Base-by-base conservation (phyloP, 2,888 invertebrate species). In the Ormia ochracea region DNA sequence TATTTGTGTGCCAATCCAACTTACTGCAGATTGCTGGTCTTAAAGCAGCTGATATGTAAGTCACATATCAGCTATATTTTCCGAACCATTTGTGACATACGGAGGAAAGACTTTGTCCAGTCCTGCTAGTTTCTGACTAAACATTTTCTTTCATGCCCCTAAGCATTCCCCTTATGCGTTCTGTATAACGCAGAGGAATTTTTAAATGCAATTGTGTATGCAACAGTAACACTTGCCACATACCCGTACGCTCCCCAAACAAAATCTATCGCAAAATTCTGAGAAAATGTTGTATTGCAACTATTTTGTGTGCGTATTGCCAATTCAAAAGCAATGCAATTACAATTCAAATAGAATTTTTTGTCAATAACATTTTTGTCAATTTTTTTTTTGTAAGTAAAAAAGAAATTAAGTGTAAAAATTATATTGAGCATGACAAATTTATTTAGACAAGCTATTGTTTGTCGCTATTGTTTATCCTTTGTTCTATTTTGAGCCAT, bases 361-460 rank as follows among this genome's bases (percentile, higher is more conserved):
- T 68, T 75, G 54, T 63, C 7, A 1, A 38, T 6, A 33, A 65
- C 23, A 19, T 28, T 41, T n/a, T n/a, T n/a, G n/a, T n/a, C n/a
- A n/a, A n/a, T n/a, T n/a, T n/a, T n/a, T n/a, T n/a, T n/a, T n/a
- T n/a, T n/a, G n/a, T 14, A 31, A 23, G 19, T 21, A 56, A 56
- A 33, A 56, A 45, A 63, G 2, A 19, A 54, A 6, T 19, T 19
- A 12, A 54, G 9, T 36, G n/a, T 9, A 21, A 45, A 54, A 54
- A 33, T 17, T 70, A 61, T 69, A 69, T 79, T 70, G 66, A 75
- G 79, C 79, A 66, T 65, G 66, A 79, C 79, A 79, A 79, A 79
- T 75, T 72, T 41, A 75, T 75, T 78, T 66, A 19, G 75, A 31
- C 41, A 43, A 72, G 61, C 65, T 26, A 73, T 78, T 73, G 68